Base-by-base conservation (phyloP, 92 coral and sea anemone species). In the Epizoanthus ramosus region DNA sequence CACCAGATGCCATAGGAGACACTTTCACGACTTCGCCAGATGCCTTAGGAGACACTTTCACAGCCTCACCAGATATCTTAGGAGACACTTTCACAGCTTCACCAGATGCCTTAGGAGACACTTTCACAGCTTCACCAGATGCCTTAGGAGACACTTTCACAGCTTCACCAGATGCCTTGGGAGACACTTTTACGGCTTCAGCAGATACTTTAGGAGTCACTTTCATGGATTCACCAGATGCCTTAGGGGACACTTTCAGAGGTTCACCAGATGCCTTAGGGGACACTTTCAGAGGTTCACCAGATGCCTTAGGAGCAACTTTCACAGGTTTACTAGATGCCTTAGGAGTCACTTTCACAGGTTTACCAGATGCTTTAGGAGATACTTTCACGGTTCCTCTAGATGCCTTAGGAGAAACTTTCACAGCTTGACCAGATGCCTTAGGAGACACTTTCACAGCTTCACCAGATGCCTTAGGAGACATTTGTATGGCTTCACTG, bases 221-320 rank as follows among this genome's bases (percentile, higher is more conserved):
- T 21, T 33, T 85, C 13, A 25, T n/a, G 6, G 77, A 45, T 6
- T 4, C 39, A 2, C 39, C 4, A 2, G 39, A 35, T 35, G 39
- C 4, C 4, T 35, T 35, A 35, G 39, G 39, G 4, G 39, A 35
- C 39, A 35, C 39, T 35, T 12, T 8, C n/a, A 24, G 12, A 50
- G n/a, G 1, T 0, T 72, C 52, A 21, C 31, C 41, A 47, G 90
- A 73, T 59, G 86, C 1, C 57, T 80, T 87, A 23, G 79, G 75
- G 50, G 87, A n/a, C 58, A 56, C 60, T 19, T 83, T 79, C 12
- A 63, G 31, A 15, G 79, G 63, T 56, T 83, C 80, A 6, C 73
- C 59, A 3, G 88, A 88, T 57, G 87, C 21, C 28, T 83, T 84
- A 5, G 84, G 68, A 16, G 86, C 53, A 53, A 80, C 66, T 61